Conservation (phyloP, 2,113 vertebrate species). For the Paracanthobrama guichenoti region DNA sequence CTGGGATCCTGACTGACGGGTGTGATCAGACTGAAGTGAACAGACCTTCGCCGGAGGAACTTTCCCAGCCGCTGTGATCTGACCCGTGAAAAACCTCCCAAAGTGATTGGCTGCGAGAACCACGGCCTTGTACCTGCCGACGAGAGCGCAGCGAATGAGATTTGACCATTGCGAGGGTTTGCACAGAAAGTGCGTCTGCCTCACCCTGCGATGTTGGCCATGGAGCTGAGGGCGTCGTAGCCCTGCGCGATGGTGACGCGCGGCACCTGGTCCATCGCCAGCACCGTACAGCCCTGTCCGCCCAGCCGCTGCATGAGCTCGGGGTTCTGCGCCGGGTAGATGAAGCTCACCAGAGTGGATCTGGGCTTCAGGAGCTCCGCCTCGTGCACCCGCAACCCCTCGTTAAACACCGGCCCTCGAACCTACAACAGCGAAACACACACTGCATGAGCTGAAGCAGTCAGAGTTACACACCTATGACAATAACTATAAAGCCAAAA, state of each 20-base stretch:
- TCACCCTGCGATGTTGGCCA: slow-evolving; percentile 80
- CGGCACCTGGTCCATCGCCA: slow-evolving; percentile 80
- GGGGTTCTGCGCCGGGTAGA: slow-evolving; percentile 78
- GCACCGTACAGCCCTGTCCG: slow-evolving; percentile 69
- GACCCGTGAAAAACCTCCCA: slow-evolving; percentile 76
- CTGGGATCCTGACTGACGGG: no score
- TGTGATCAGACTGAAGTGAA: no score
- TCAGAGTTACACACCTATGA: no score
- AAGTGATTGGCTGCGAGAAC: slow-evolving; percentile 73
- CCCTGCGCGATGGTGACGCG: slow-evolving; percentile 82
- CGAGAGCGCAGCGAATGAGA: slow-evolving; percentile 40
- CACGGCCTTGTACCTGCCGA: slow-evolving; percentile 71
- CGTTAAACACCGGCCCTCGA: slow-evolving; percentile 68
- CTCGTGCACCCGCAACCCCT: slow-evolving; percentile 62
- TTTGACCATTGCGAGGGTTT: neutral
- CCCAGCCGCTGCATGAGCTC: slow-evolving; percentile 73
- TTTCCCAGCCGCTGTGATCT: slow-evolving; percentile 77
- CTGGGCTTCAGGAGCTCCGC: slow-evolving; percentile 71
- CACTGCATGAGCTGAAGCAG: no score
- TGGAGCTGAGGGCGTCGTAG: slow-evolving; percentile 77
- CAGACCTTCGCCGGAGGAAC: slow-evolving; percentile 74
- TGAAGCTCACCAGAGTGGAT: slow-evolving; percentile 74
- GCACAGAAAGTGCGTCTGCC: neutral
- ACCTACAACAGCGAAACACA: slow-evolving; percentile 56
- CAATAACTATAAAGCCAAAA: no score